These are phyloP conservation scores for Mystacides longicornis DNA, from an alignment of 2,888 invertebrate genomes.

Conservation along the genomic window DNA sequence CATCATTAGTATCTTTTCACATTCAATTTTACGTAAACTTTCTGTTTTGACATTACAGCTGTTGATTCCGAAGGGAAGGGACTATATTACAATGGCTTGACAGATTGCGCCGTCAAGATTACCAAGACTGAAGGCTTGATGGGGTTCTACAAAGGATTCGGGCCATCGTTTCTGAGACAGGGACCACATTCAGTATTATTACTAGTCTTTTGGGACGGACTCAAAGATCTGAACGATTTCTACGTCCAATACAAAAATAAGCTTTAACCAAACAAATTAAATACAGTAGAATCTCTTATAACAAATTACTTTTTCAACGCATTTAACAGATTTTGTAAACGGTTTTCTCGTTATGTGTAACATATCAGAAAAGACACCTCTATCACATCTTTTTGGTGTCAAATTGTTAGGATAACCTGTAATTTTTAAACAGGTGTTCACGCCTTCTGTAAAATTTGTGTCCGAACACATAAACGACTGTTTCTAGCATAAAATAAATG, in stretches of 20 bases:
- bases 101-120: conserved; percentile 73
- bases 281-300: too few species aligned
- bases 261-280: too few species aligned
- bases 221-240: conserved; percentile 43
- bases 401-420: too few species aligned
- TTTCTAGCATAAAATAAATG: too few species aligned
- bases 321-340: too few species aligned
- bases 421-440: too few species aligned
- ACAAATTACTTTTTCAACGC: too few species aligned
- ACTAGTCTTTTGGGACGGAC: conserved; percentile 80
- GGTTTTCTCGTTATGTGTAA: too few species aligned
- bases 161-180: conserved; percentile 81
- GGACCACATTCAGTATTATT: conserved; percentile 88
- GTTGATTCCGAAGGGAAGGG: conserved; percentile 60
- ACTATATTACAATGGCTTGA: conserved; percentile 60
- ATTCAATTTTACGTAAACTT: not conserved
- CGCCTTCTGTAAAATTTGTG: too few species aligned
- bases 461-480: too few species aligned
- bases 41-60: conserved; percentile 37
- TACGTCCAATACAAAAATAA: not conserved
- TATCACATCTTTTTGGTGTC: too few species aligned
- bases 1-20: not conserved
- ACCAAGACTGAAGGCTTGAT: conserved; percentile 65
- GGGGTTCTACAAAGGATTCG: conserved; percentile 88
- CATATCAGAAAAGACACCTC: too few species aligned